A percentile compares a stretch with the other conserved stretches of the same genome.
Evolutionary conservation across 2,113 vertebrate genomes (phyloP).

Genomic region (Marmota flaviventris): DNA sequence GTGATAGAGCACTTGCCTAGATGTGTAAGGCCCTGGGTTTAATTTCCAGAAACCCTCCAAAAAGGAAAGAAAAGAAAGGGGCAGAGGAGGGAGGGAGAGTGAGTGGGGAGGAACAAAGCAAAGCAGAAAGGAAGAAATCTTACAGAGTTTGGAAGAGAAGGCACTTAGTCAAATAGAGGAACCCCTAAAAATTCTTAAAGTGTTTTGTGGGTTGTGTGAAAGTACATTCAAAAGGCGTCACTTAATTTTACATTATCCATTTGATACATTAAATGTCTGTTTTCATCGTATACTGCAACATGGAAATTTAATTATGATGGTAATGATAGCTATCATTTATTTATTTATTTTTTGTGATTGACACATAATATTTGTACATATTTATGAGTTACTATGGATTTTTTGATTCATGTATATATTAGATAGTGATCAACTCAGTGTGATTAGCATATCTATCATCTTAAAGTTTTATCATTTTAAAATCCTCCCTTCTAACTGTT

Average conservation of each 20-base stretch:
- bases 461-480: not conserved
- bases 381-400: not conserved
- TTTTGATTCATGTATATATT: not conserved
- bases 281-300: not conserved
- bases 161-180: not conserved
- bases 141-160: not conserved
- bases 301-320: not conserved
- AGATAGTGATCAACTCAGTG: not conserved
- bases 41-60: not conserved
- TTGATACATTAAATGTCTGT: not conserved
- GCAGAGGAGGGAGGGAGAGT: not conserved
- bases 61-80: too few relatives aligned
- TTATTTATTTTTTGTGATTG: not conserved
- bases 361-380: not conserved
- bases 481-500: not conserved
- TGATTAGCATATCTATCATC: not conserved
- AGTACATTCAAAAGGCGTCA: not conserved
- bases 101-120: too few relatives aligned
- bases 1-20: not conserved
- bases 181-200: not conserved
- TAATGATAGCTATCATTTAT: not conserved
- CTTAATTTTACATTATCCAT: not conserved
- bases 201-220: not conserved
- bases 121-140: not conserved
- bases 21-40: not conserved